Percentiles rank a stretch among this genome's conserved stretches.
phyloP scores from a whole-genome alignment of 2,113 vertebrate genomes.

The Coreoperca whiteheadi region DNA sequence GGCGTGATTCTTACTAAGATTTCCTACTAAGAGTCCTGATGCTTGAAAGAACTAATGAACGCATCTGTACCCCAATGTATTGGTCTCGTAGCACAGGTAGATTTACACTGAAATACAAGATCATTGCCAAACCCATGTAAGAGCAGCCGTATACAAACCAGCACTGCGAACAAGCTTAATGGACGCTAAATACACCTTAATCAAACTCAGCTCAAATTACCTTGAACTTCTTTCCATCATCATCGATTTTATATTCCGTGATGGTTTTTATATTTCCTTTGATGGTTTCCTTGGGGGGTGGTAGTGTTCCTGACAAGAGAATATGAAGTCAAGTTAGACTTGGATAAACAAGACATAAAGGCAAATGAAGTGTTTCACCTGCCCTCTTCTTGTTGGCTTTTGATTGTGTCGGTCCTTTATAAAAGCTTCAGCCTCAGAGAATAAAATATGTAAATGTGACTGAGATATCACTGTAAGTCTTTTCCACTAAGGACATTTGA shows the following conservation, averaged over 20 bases:
- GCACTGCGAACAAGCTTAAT: too few relatives aligned
- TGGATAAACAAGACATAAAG: background rate
- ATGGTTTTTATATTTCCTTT: conserved; percentile 96
- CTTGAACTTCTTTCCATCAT: conserved; percentile 93
- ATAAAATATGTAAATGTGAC: too few relatives aligned
- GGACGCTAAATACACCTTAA: too few relatives aligned
- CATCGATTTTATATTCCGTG: conserved; percentile 94
- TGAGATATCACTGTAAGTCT: background rate
- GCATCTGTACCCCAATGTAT: background rate
- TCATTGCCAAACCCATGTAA: background rate
- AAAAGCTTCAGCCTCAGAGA: background rate
- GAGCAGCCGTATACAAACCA: background rate
- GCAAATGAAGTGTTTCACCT: background rate
- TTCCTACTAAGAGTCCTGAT: background rate
- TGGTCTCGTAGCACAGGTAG: background rate
- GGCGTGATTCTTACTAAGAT: background rate
- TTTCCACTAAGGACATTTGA: too few relatives aligned
- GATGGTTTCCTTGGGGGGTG: conserved; percentile 90
- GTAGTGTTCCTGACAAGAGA: conserved; percentile 85
- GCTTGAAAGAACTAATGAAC: background rate
- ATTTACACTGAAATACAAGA: background rate
- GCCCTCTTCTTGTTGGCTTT: background rate
- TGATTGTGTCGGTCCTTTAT: background rate
- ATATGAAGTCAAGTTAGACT: background rate
- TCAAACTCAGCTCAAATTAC: conserved; percentile 70